Evolutionary conservation across 2,797 vertebrate species (phyloP), one percentile per base, ranked within the genome.

Genomic region (Borostomias antarcticus): DNA sequence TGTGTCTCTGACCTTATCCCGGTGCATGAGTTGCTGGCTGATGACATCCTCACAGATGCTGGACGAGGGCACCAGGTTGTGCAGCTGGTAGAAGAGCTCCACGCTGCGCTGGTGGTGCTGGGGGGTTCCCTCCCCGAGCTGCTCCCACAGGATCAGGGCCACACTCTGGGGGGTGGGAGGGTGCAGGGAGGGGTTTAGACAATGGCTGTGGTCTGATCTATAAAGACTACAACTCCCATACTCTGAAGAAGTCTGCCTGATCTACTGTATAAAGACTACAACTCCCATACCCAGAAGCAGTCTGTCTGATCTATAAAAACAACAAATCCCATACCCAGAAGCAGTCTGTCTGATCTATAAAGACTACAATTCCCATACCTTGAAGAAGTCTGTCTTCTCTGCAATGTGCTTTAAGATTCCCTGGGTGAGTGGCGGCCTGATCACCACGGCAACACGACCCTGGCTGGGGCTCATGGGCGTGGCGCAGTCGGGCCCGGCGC

Each of bases 21-120:
- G 94, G 88, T 98, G 95, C 87, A 97, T 98, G 78, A 99, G 92
- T 66, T 99, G 96, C 82, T 98, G 96, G 83, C 97, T 98, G 88
- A 99, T 96, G 85, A 99, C 97, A 59, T 99, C 98, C 82, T 99
- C 98, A 81, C 98, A 99, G 86, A 96, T 98, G 82, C 95, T 95
- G 66, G 97, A 96, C 68, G 96, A 97, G 3, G 96, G 97, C 79
- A 97, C 97, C 6, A 98, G 91, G 85, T 98, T 99, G 91, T 99
- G 98, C 51, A 99, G 92, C 79, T 99, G 98, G 82, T 99, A 98
- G 88, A 99, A 99, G 21, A 99, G 94, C 79, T 99, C 98, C 65
- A 99, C 97, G 13, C 96, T 98, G 85, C 96, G 96, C 80, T 98
- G 96, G 85, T 99, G 97, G 82, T 98, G 94, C 82, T 98, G 96